Base-by-base conservation (phyloP, 2,888 invertebrate genomes). In the Amphipyra tragopoginis region DNA sequence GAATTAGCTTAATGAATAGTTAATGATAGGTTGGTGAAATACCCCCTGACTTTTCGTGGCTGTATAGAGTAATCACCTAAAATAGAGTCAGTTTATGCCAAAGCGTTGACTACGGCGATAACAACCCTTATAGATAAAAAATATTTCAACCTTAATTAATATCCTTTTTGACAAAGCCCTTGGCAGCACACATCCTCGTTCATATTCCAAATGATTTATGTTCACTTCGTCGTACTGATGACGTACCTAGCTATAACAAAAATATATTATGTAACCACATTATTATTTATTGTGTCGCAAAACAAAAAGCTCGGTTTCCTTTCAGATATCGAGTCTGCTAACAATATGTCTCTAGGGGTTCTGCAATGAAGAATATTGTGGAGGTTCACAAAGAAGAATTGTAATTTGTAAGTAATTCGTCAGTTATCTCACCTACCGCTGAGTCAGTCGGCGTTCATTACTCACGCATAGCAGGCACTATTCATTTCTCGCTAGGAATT, bases 241-340 rank as follows among this genome's bases (percentile, higher is more conserved):
- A 65, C 64, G 62, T 63, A 58, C 45, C 59, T 48, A 65, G 65
- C 52, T 57, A 49, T 56, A 54, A 77, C 39, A 70, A 71, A 77
- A 71, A 78, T 65, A 78, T 68, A 70, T 65, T 71, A 67, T 61
- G 71, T 65, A 63, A 73, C 72, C 56, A 65, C 60, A 72, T 72
- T 72, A 69, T 78, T 75, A 77, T 78, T 78, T 78, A 77, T 75
- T 63, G 47, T 58, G 65, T 51, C 68, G 45, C 65, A 43, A 69
- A 69, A 69, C 72, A 77, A 70, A 77, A 71, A 77, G 45, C 59
- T 50, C 49, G 43, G 50, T 49, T 54, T 26, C 64, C 59, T 68
- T 70, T 60, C 54, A 64, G 59, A 60, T 67, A 75, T 65, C 43
- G 63, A 51, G 57, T n/a, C 59, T 47, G 56, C 65, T 64, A 55